Conservation (phyloP, 2,888 invertebrate genomes). For the Oscheius sp. region DNA sequence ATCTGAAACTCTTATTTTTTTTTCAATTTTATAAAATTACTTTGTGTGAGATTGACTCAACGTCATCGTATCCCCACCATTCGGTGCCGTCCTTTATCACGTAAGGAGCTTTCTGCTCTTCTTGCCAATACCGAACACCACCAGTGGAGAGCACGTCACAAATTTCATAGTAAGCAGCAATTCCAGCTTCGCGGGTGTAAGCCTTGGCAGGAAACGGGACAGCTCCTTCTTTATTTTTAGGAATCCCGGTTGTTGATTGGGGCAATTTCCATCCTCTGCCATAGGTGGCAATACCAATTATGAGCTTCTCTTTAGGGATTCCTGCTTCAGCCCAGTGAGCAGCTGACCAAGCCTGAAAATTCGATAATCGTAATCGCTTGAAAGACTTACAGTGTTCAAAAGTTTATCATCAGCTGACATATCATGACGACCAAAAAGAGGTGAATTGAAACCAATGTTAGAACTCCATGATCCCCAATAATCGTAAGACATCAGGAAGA, state of each 20-base stretch:
- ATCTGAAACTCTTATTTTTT: too few relatives aligned
- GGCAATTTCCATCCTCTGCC: conserved; percentile 2
- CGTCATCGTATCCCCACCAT: neutral
- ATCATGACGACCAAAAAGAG: neutral
- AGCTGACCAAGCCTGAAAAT: neutral
- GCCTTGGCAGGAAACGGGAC: neutral
- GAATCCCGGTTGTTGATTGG: neutral
- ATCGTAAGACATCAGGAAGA: conserved; percentile 2
- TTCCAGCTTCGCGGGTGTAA: neutral
- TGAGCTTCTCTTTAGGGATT: neutral
- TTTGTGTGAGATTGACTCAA: neutral
- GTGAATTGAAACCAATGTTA: neutral
- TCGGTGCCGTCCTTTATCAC: neutral
- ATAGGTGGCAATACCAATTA: neutral
- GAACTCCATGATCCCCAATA: neutral
- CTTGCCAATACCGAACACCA: neutral
- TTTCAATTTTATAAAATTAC: neutral
- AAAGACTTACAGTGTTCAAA: neutral
- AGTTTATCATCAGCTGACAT: neutral
- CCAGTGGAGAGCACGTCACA: neutral
- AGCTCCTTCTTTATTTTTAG: neutral
- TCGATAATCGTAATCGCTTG: too few relatives aligned
- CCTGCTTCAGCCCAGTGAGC: neutral
- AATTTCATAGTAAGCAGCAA: neutral
- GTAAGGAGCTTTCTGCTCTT: neutral